These are phyloP conservation scores for Rotaria magnacalcarata DNA, from an alignment of 2,888 invertebrate genomes.

Conservation along the genomic window DNA sequence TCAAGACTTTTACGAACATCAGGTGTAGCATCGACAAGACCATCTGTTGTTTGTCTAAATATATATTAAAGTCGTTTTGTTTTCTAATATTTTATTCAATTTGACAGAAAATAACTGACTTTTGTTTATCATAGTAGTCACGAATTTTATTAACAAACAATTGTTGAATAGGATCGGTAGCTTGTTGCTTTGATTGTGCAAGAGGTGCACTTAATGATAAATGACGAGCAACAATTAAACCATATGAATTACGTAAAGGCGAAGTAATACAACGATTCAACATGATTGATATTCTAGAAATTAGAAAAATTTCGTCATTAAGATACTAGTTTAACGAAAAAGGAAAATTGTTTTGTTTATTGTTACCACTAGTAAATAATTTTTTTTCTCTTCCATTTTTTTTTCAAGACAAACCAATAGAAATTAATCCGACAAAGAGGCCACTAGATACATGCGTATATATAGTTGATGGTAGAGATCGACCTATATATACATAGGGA, in stretches of 20 bases:
- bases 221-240: conserved; percentile 12
- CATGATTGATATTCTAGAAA: background rate
- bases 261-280: background rate
- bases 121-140: conserved; percentile 79
- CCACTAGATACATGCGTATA: background rate
- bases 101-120: conserved; percentile 64
- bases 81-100: too few relatives aligned
- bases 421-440: background rate
- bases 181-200: background rate
- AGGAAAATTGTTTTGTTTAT: background rate
- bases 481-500: background rate
- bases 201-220: background rate
- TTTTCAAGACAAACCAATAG: background rate
- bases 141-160: conserved; percentile 83
- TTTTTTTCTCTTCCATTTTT: background rate
- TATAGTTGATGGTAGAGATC: background rate
- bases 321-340: background rate
- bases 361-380: background rate
- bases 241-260: background rate
- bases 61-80: too few relatives aligned
- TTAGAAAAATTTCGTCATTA: background rate
- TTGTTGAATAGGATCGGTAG: conserved; percentile 80
- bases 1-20: conserved; percentile 71
- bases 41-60: conserved; percentile 63
- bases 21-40: conserved; percentile 77